A percentile compares a stretch with the other conserved stretches of the same genome.
Conservation (phyloP, 2,113 vertebrate species). For the Stigmatopora nigra region DNA sequence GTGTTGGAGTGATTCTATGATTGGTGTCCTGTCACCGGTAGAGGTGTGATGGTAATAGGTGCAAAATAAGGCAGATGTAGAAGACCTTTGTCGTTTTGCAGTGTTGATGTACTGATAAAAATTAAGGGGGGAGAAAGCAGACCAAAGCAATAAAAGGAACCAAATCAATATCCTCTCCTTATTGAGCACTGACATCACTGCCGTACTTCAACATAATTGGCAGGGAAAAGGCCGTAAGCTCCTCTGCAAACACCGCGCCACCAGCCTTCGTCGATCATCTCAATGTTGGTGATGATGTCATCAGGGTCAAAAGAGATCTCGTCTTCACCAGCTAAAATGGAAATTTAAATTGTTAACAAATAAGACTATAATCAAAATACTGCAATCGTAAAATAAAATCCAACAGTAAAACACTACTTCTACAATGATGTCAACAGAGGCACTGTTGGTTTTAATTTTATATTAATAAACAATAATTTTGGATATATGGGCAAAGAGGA, state of each 20-base stretch:
- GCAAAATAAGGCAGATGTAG: conserved; percentile 2
- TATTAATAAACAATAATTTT: too few relatives aligned
- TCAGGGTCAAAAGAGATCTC: conserved; percentile 98
- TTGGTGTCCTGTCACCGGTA: background rate
- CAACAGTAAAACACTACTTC: too few relatives aligned
- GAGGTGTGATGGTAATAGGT: background rate
- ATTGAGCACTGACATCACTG: conserved; percentile 62
- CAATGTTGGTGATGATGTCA: conserved; percentile 97
- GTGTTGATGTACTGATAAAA: conserved; percentile 30
- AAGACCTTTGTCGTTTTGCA: conserved; percentile 44
- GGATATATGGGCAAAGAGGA: too few relatives aligned
- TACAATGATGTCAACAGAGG: too few relatives aligned
- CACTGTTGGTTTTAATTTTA: background rate
- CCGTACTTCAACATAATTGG: conserved; percentile 92
- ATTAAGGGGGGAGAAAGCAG: conserved; percentile 15
- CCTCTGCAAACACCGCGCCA: conserved; percentile 90
- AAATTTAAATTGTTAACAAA: background rate
- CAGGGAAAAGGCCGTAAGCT: conserved; percentile 88
- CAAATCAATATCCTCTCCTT: conserved; percentile 1
- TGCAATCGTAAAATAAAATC: too few relatives aligned
- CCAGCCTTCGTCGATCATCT: conserved; percentile 98
- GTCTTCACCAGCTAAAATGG: conserved; percentile 81
- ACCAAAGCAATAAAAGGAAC: background rate
- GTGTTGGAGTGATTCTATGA: background rate
- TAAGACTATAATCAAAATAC: too few relatives aligned